phyloP scores from a whole-genome alignment of 2,113 vertebrate species.

The Notothenia rossii region DNA sequence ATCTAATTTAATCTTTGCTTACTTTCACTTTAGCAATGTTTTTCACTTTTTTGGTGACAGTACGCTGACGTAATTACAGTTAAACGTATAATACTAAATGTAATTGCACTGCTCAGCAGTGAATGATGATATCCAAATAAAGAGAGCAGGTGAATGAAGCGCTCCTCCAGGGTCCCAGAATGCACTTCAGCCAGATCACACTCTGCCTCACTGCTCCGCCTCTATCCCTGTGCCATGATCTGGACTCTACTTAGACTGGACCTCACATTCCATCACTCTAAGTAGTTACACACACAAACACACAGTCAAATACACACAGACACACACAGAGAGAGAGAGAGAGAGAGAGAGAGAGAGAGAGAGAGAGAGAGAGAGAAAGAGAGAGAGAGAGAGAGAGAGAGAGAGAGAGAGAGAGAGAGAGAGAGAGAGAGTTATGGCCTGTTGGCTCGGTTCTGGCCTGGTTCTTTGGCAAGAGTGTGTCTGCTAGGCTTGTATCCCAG shows the following conservation, averaged over 20 bases:
- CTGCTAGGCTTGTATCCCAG: constrained; percentile 62
- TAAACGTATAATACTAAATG: constrained; percentile 20
- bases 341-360: no score
- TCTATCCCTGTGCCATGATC: constrained; percentile 15
- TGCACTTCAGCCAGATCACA: constrained; percentile 11
- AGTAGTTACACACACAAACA: constrained; percentile 36
- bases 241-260: constrained; percentile 9
- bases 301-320: not conserved
- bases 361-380: no score
- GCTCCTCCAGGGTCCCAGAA: constrained; percentile 13
- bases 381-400: no score
- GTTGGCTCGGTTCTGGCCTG: constrained; percentile 37
- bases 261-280: constrained; percentile 53
- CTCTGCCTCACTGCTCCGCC: constrained; percentile 25
- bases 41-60: not conserved
- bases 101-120: constrained; percentile 11
- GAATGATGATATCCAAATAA: constrained; percentile 16
- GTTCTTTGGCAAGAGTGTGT: constrained; percentile 49
- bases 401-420: no score
- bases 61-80: constrained; percentile 20
- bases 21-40: not conserved
- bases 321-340: no score
- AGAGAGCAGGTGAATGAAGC: constrained; percentile 23
- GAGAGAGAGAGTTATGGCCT: constrained; percentile 7
- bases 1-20: not conserved